Evolutionary conservation across 2,113 vertebrate genomes (phyloP).

Genomic region (Muscicapa adusta): DNA sequence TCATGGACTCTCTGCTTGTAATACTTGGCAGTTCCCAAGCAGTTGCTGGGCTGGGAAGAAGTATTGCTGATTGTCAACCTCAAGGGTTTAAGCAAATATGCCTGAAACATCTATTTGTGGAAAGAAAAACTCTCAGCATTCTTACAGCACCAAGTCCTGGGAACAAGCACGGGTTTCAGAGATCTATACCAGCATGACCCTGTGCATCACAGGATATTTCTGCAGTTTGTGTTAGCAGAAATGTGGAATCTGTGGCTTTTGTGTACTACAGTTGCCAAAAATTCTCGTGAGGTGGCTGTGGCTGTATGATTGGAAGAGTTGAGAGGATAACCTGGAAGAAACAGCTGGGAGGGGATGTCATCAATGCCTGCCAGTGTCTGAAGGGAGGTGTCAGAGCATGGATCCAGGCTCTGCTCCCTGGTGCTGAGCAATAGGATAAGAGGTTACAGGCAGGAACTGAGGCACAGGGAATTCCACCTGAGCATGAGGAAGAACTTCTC

Average conservation of each 20-base stretch:
- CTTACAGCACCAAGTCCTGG: not conserved
- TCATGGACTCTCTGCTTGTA: not conserved
- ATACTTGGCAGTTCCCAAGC: conserved; percentile 1
- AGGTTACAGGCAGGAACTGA: not conserved
- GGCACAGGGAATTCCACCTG: not conserved
- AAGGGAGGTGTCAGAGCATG: not conserved
- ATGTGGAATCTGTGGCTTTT: not conserved
- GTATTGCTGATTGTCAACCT: conserved; percentile 28
- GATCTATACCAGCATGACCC: not conserved
- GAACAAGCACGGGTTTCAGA: not conserved
- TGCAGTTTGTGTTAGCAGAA: not conserved
- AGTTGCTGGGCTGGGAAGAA: conserved; percentile 3
- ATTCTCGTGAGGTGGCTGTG: not conserved
- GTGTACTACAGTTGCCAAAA: not conserved
- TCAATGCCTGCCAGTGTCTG: not conserved
- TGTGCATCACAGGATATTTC: not conserved
- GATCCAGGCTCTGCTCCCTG: not conserved
- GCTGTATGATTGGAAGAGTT: not conserved
- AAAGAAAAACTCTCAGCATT: conserved; percentile 33
- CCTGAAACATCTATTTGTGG: conserved; percentile 19
- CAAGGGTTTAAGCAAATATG: conserved; percentile 54
- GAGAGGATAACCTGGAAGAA: not conserved
- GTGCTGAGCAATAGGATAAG: not conserved
- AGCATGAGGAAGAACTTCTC: not conserved
- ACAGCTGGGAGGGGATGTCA: not conserved